Evolutionary conservation across 2,888 invertebrate genomes (phyloP).

Genomic region (Lasioglossum figueresi): DNA sequence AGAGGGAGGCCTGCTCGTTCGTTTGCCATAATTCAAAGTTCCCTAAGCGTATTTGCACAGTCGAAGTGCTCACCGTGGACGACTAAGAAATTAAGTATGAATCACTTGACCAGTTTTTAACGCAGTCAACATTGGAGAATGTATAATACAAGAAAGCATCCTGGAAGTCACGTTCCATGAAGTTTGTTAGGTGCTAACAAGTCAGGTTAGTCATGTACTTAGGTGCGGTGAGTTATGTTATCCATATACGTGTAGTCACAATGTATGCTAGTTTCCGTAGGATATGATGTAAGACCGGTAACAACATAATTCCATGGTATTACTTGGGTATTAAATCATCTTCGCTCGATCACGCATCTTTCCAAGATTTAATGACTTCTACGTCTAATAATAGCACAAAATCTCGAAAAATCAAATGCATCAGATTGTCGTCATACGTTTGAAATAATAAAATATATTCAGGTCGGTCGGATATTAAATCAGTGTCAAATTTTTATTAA

Average conservation of each 20-base stretch:
- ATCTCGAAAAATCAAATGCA: neutral
- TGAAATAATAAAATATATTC: too few relatives aligned
- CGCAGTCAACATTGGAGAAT: neutral
- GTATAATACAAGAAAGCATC: constrained; percentile 9
- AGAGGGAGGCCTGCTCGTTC: neutral
- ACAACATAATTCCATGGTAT: neutral
- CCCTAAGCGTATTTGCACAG: neutral
- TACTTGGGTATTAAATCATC: neutral
- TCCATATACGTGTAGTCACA: neutral
- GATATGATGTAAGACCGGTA: neutral
- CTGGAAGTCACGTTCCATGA: neutral
- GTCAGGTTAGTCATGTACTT: constrained; percentile 3
- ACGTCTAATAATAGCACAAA: neutral
- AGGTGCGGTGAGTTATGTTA: neutral
- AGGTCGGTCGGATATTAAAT: too few relatives aligned
- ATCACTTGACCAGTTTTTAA: constrained; percentile 1
- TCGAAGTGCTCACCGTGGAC: neutral
- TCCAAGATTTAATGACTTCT: neutral
- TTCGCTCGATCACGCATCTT: neutral
- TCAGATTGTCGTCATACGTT: too few relatives aligned
- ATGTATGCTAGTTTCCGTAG: neutral
- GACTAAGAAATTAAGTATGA: neutral
- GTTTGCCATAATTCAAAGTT: neutral
- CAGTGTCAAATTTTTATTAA: too few relatives aligned
- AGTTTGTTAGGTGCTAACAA: neutral